Base-by-base conservation (phyloP, 2,797 vertebrate genomes). In the Falco novaeseelandiae region DNA sequence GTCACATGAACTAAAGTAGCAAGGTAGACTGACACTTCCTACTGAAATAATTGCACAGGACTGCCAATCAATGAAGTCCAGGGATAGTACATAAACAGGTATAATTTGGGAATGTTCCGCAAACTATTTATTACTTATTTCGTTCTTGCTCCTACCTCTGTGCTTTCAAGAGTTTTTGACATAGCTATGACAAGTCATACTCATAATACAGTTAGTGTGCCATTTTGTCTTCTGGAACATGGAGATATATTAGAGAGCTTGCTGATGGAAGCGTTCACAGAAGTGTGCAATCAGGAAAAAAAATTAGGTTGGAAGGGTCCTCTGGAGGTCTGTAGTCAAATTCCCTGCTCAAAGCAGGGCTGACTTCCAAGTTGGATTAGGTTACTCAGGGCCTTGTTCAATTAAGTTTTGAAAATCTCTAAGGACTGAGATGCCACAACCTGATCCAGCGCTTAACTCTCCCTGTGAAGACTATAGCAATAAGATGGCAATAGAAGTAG, bases 331-430 rank as follows among this genome's bases (percentile, higher is more conserved):
- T 87, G 22, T 80, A 91, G 76, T 87, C 78, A 49, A 96, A 96
- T 95, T 96, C 96, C 89, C 95, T 83, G 23, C 82, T 95, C 82
- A 71, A 71, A 92, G 82, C 59, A 1, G 82, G 65, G 59, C 94
- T 85, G 87, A 89, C 82, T 94, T 96, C 87, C 91, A 97, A 88
- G 94, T 38, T 85, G 91, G 84, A 93, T 94, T 90, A 91, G 89
- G 89, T 96, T 94, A 95, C 80, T 96, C 34, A n/a, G 96, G 91
- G 79, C 96, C 82, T 96, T 91, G 82, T 97, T 97, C 96, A 96
- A 96, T 97, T 96, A 96, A 95, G 84, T 96, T 97, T 91, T 79
- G 52, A 96, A 94, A 96, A 91, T 95, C 95, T 95, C 94, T 17
- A 51, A 89, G 96, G 96, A 95, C 85, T 61, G 63, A 97, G 89